Evolutionary conservation across 2,888 invertebrate genomes (phyloP).

Genomic region (Stenoptilia bipunctidactyla): DNA sequence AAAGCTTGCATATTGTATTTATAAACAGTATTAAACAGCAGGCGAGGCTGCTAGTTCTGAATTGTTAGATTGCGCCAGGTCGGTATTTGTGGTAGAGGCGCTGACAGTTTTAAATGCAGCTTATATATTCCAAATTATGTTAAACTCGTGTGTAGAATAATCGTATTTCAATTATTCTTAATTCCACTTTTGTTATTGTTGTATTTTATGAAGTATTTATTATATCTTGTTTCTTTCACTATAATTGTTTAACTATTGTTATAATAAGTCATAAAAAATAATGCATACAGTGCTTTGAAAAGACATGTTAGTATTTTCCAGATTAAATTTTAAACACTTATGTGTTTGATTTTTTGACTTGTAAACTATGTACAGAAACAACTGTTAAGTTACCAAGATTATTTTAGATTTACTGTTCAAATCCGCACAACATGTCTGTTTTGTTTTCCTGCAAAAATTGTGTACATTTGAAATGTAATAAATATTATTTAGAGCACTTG

Average conservation of each 20-base stretch:
- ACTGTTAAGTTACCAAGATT: background rate
- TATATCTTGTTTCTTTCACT: background rate
- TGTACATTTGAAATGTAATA: constrained; percentile 1
- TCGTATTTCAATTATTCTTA: background rate
- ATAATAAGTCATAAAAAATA: background rate
- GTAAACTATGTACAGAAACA: background rate
- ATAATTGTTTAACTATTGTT: background rate
- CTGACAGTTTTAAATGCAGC: background rate
- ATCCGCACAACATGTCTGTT: background rate
- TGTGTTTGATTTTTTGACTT: background rate
- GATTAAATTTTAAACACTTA: background rate
- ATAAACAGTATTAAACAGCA: background rate
- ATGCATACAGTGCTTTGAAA: background rate
- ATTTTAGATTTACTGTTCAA: background rate
- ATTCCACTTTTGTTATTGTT: background rate
- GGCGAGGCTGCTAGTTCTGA: background rate
- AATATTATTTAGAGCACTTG: background rate
- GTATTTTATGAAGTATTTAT: constrained; percentile 1
- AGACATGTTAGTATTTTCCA: background rate
- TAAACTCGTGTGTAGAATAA: background rate
- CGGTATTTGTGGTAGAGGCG: background rate
- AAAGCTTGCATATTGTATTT: background rate
- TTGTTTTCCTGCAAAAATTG: background rate
- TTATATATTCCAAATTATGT: background rate
- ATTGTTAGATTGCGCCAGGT: background rate